These are phyloP conservation scores for Pavo muticus DNA, from an alignment of 2,113 vertebrate species.

Conservation along the genomic window DNA sequence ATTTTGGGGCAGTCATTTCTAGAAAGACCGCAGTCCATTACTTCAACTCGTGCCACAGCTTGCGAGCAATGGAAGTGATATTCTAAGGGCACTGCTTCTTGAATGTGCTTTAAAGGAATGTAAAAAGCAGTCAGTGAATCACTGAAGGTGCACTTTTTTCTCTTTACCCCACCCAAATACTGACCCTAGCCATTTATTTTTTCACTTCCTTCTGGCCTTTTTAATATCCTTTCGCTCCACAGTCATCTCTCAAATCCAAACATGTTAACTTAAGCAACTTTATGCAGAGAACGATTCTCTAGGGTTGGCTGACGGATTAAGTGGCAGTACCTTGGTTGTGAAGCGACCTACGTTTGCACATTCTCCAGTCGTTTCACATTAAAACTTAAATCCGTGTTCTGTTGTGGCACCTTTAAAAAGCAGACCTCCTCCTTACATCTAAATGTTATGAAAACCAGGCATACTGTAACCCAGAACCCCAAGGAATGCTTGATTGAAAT, in stretches of 20 bases:
- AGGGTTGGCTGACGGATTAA: slow-evolving; percentile 39
- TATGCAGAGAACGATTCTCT: neutral
- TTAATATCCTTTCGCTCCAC: slow-evolving; percentile 26
- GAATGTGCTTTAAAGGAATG: neutral
- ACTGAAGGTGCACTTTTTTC: neutral
- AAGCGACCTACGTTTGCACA: slow-evolving; percentile 48
- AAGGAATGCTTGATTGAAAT: slow-evolving; percentile 59
- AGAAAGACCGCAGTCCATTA: neutral
- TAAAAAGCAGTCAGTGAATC: neutral
- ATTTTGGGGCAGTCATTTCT: neutral
- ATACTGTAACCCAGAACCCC: slow-evolving; percentile 28
- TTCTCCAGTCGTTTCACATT: slow-evolving; percentile 60
- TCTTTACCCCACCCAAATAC: neutral
- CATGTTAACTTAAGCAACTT: slow-evolving; percentile 43
- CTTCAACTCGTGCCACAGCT: neutral
- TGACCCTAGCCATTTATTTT: neutral
- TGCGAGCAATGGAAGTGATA: neutral
- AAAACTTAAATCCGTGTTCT: slow-evolving; percentile 55
- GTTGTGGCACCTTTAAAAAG: slow-evolving; percentile 49
- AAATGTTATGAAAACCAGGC: slow-evolving; percentile 58
- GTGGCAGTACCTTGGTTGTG: slow-evolving; percentile 48
- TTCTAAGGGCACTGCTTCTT: neutral
- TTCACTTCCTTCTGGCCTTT: slow-evolving; percentile 18
- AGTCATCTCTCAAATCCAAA: slow-evolving; percentile 8
- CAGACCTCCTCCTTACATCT: slow-evolving; percentile 44